Percentiles rank a stretch among this genome's conserved stretches.
These are phyloP conservation scores for Hypsibius dujardini DNA, from an alignment of 1,140 invertebrate genomes.

Conservation along the genomic window DNA sequence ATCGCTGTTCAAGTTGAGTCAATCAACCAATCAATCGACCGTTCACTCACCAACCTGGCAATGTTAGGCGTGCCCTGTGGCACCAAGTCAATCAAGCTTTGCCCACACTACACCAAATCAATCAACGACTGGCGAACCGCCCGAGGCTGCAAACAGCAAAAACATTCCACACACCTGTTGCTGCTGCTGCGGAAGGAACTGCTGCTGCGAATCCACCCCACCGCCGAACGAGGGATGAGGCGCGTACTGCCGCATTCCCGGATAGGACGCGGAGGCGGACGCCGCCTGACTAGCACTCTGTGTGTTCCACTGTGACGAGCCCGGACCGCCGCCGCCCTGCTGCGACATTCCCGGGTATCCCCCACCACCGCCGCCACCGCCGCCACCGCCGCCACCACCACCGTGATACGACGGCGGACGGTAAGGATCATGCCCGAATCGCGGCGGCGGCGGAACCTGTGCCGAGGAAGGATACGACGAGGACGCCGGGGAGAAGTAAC, in stretches of 20 bases:
- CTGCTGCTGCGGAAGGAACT: not conserved
- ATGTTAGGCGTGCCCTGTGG: too few relatives aligned
- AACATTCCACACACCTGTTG: not conserved
- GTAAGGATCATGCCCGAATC: constrained; percentile 9
- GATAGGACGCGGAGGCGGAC: not conserved
- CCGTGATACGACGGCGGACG: not conserved
- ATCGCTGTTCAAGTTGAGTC: too few relatives aligned
- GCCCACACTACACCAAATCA: too few relatives aligned
- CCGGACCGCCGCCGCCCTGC: not conserved
- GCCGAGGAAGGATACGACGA: not conserved
- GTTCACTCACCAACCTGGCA: too few relatives aligned
- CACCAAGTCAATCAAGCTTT: too few relatives aligned
- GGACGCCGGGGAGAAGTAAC: not conserved
- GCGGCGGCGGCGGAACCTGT: not conserved
- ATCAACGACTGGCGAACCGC: too few relatives aligned
- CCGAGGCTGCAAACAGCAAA: too few relatives aligned
- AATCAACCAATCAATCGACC: too few relatives aligned
- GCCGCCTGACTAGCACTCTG: not conserved
- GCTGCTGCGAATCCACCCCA: not conserved
- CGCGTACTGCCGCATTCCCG: not conserved
- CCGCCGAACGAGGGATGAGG: too few relatives aligned
- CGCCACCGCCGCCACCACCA: not conserved
- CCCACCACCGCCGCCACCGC: not conserved
- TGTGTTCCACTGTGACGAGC: not conserved
- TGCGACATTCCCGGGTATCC: not conserved